These are phyloP conservation scores for Theretra japonica DNA, from an alignment of 2,888 invertebrate species.

Conservation along the genomic window DNA sequence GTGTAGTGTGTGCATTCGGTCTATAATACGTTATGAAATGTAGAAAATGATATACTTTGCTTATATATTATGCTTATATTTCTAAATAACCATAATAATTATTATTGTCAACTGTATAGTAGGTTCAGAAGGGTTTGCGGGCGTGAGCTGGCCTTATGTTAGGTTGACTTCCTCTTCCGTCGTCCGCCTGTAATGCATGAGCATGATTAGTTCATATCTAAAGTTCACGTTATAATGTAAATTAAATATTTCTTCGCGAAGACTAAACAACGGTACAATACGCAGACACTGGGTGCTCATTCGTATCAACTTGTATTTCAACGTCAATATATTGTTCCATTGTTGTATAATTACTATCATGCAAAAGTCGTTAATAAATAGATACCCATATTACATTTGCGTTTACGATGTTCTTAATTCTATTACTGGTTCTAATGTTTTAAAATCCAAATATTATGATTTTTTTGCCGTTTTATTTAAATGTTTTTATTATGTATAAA, in stretches of 20 bases:
- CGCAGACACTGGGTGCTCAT: background rate
- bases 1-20: too few relatives aligned
- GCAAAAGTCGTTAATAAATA: background rate
- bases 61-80: too few relatives aligned
- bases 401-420: background rate
- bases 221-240: background rate
- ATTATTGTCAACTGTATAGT: background rate
- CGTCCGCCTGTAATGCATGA: conserved; percentile 12
- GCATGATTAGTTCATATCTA: background rate
- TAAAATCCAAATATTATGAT: background rate
- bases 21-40: background rate
- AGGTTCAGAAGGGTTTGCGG: background rate
- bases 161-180: conserved; percentile 10
- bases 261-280: background rate
- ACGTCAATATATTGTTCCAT: conserved; percentile 2
- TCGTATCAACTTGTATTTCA: conserved; percentile 19
- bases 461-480: too few relatives aligned
- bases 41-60: too few relatives aligned
- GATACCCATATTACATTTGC: background rate
- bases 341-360: conserved; percentile 12
- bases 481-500: too few relatives aligned
- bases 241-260: background rate
- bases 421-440: background rate
- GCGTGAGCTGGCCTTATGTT: conserved; percentile 4
- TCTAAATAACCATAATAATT: background rate